Evolutionary conservation across 2,113 vertebrate species (phyloP).

Genomic region (Grammomys dolichurus): DNA sequence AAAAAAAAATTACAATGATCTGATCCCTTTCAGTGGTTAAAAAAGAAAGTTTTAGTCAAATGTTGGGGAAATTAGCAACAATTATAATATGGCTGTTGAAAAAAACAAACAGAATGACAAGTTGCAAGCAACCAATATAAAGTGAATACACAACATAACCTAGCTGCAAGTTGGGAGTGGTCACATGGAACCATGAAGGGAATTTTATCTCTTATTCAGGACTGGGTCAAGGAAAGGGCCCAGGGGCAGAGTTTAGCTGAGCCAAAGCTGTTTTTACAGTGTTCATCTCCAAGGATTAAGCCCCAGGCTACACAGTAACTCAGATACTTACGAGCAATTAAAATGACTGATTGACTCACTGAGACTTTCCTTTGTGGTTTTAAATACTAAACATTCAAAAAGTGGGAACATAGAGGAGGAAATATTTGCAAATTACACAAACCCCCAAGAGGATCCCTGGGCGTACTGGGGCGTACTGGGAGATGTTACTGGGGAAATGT

Average conservation of each 20-base stretch:
- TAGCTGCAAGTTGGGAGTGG: not conserved
- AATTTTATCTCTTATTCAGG: not conserved
- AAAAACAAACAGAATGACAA: not conserved
- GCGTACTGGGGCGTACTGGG: not conserved
- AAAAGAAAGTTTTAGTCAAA: slow-evolving; percentile 53
- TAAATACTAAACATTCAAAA: slow-evolving; percentile 36
- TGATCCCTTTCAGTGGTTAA: slow-evolving; percentile 14
- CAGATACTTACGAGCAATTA: slow-evolving; percentile 37
- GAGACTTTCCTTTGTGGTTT: slow-evolving; percentile 49
- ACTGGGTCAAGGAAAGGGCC: slow-evolving; percentile 8
- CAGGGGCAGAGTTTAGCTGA: slow-evolving; percentile 17
- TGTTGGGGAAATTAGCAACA: not conserved
- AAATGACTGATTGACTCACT: slow-evolving; percentile 24
- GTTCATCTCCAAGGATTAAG: slow-evolving; percentile 25
- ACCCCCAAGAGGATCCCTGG: not conserved
- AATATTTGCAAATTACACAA: not conserved
- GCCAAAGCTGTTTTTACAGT: slow-evolving; percentile 49
- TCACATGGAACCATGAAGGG: not conserved
- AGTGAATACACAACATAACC: slow-evolving; percentile 20
- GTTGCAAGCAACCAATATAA: not conserved
- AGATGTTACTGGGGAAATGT: not conserved
- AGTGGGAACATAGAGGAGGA: not conserved
- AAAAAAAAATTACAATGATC: not conserved
- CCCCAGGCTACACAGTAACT: slow-evolving; percentile 37
- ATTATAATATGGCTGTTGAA: not conserved